Base-by-base conservation (phyloP, 2,888 invertebrate genomes). In the Alviniconcha strummeri region DNA sequence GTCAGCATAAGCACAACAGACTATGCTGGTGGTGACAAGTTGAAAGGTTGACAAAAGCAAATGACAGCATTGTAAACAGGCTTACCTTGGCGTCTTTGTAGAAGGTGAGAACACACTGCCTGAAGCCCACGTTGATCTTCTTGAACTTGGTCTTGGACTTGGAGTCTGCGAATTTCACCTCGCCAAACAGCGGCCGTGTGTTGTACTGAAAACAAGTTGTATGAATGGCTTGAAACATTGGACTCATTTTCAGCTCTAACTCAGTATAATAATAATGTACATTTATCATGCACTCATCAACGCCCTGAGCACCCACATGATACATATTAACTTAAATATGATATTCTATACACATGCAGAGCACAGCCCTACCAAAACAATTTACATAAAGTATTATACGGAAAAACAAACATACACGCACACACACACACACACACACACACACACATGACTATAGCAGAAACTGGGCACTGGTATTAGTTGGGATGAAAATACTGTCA, bases 101-200 rank as follows among this genome's bases (percentile, higher is more conserved):
- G 94, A 96, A 96, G 92, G 96, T 95, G 77, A 98, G 95, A 90
- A 95, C 96, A 0, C 96, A 96, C 91, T 97, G 96, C 85, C 96
- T 96, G 89, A 98, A 96, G 93, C 97, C 97, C 92, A 98, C 97
- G 92, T 96, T 96, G 91, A 96, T 96, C 82, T 95, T 94, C 91
- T 96, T 97, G 91, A 97, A 97, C 2, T 95, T 94, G 5, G 52
- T 77, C 92, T 96, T 97, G 88, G 96, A 95, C 89, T 96, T 95
- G 2, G 97, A 97, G 83, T 89, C 90, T 83, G 90, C 88, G 91
- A 96, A 96, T 92, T 96, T 96, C 78, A 97, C 94, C 92, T 97
- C 97, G 11, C 96, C 96, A 85, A 96, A 96, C 56, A 96, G 95
- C 11, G 95, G 95, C n/a, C 77, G 69, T 2, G 57, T 82, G 69